Percentiles rank a stretch among this genome's conserved stretches.
These are phyloP conservation scores for Euglossa dilemma DNA, from an alignment of 1,140 invertebrate genomes.

Conservation along the genomic window DNA sequence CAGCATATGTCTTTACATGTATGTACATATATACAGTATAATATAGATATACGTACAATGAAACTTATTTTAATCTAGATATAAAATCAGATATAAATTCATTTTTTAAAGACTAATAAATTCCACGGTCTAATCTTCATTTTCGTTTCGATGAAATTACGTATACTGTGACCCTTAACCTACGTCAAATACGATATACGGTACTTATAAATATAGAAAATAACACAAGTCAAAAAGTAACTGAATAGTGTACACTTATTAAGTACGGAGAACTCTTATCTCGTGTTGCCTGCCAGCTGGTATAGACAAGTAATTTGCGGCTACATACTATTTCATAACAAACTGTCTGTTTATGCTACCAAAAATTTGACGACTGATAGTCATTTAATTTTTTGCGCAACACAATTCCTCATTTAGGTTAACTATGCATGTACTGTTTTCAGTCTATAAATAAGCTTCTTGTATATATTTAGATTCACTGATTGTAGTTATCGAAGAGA, in stretches of 20 bases:
- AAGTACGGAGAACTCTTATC: neutral
- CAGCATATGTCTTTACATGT: too few species aligned
- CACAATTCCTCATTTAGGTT: neutral
- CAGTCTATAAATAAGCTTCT: neutral
- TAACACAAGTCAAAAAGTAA: neutral
- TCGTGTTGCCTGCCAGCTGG: neutral
- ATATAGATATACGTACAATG: too few species aligned
- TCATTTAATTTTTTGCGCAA: neutral
- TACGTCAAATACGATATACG: neutral
- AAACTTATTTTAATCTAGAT: too few species aligned
- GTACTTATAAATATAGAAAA: conserved; percentile 36
- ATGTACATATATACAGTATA: too few species aligned
- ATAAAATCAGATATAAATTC: too few species aligned
- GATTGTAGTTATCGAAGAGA: neutral
- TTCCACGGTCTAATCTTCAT: too few species aligned
- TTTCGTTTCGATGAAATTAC: conserved; percentile 26
- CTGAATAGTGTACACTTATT: neutral
- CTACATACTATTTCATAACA: neutral
- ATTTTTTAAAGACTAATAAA: too few species aligned
- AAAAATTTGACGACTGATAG: neutral
- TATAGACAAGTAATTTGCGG: neutral
- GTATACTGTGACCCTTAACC: conserved; percentile 6
- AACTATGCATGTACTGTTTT: neutral
- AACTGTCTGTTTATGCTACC: neutral
- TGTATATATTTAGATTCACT: neutral